Percentiles rank a stretch among this genome's conserved stretches.
phyloP scores from a whole-genome alignment of 2,797 vertebrate genomes.

The Mallotus villosus region DNA sequence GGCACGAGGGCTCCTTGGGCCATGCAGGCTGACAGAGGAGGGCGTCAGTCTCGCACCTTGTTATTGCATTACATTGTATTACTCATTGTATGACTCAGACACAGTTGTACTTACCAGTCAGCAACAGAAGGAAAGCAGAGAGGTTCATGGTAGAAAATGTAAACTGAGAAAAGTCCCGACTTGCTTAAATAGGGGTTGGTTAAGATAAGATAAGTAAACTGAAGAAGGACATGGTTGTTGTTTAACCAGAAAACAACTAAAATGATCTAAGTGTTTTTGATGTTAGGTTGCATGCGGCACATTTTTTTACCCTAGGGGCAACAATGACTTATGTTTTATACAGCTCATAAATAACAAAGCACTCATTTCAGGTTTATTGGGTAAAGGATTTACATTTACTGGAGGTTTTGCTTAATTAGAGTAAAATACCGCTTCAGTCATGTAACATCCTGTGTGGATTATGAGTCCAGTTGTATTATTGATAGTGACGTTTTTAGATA shows the following conservation, averaged over 20 bases:
- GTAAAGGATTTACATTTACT: too few relatives aligned
- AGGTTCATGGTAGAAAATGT: conserved; percentile 43
- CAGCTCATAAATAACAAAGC: too few relatives aligned
- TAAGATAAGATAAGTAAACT: conserved; percentile 30
- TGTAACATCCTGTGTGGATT: not conserved
- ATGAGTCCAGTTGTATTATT: not conserved
- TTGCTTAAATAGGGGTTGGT: conserved; percentile 43
- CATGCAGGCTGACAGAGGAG: conserved; percentile 36
- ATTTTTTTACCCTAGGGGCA: not conserved
- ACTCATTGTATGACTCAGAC: too few relatives aligned
- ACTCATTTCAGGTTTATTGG: too few relatives aligned
- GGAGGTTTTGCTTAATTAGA: too few relatives aligned
- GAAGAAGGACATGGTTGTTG: not conserved
- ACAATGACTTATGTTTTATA: not conserved
- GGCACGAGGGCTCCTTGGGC: conserved; percentile 31
- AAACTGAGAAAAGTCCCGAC: not conserved
- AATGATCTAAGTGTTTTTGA: not conserved
- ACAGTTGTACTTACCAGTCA: conserved; percentile 47
- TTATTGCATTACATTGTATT: not conserved
- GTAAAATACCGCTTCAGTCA: not conserved
- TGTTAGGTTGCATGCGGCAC: too few relatives aligned
- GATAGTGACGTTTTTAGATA: not conserved
- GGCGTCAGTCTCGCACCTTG: not conserved
- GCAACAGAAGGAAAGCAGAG: conserved; percentile 43
- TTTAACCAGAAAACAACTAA: not conserved